These are phyloP conservation scores for Caranx melampygus DNA, from an alignment of 2,113 vertebrate species.

Conservation along the genomic window DNA sequence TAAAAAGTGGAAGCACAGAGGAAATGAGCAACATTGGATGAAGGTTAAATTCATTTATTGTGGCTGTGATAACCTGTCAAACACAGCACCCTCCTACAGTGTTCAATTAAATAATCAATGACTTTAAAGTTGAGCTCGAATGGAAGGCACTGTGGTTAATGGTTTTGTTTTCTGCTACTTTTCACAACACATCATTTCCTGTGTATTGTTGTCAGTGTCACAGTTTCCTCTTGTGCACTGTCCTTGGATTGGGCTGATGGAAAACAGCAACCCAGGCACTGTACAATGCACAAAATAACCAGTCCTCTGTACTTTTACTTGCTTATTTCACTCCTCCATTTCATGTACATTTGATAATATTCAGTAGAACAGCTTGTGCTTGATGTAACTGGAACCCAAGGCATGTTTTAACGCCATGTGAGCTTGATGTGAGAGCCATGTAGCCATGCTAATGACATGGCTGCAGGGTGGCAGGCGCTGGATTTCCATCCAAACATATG, in stretches of 20 bases:
- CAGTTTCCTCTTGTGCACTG: neutral
- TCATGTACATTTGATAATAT: neutral
- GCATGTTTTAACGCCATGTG: too few relatives aligned
- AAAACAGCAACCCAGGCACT: neutral
- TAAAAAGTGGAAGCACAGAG: constrained; percentile 28
- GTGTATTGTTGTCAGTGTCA: constrained; percentile 3
- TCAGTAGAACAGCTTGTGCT: too few relatives aligned
- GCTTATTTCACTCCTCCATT: neutral
- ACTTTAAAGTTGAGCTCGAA: constrained; percentile 47
- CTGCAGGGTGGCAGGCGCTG: too few relatives aligned
- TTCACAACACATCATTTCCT: constrained; percentile 12
- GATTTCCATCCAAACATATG: too few relatives aligned
- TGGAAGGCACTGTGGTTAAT: constrained; percentile 15
- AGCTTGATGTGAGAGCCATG: too few relatives aligned
- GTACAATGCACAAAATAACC: neutral
- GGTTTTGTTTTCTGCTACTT: constrained; percentile 4
- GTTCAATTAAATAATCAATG: constrained; percentile 53
- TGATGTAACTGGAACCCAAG: too few relatives aligned
- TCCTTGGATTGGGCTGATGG: neutral
- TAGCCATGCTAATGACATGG: too few relatives aligned
- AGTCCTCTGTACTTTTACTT: neutral
- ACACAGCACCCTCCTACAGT: neutral
- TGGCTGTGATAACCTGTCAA: constrained; percentile 26
- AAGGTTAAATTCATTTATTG: constrained; percentile 52
- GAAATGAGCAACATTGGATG: constrained; percentile 47